Percentiles rank a stretch among this genome's conserved stretches.
Evolutionary conservation across 2,888 invertebrate genomes (phyloP).

Genomic region (Trachelus troglodyta): DNA sequence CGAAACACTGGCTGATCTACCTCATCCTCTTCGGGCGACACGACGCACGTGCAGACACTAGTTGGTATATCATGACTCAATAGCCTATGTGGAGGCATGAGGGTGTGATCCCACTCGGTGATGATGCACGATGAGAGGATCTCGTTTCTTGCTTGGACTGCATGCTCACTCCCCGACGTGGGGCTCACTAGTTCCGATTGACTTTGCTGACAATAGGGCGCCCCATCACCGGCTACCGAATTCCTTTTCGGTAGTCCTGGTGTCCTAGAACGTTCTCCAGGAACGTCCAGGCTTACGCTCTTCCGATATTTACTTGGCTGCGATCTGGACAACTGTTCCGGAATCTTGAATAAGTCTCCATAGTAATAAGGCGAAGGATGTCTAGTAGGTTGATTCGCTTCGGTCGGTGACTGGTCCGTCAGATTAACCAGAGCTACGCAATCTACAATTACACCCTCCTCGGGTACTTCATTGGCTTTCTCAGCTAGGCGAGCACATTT

Average conservation of each 20-base stretch:
- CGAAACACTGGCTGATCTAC: slow-evolving; percentile 65
- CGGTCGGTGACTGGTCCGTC: slow-evolving; percentile 67
- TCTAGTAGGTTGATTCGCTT: slow-evolving; percentile 69
- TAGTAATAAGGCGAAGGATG: slow-evolving; percentile 88
- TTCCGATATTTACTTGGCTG: slow-evolving; percentile 71
- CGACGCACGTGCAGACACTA: slow-evolving; percentile 79
- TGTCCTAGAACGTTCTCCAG: slow-evolving; percentile 74
- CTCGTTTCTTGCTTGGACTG: slow-evolving; percentile 43
- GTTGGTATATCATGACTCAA: slow-evolving; percentile 69
- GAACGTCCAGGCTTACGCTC: slow-evolving; percentile 79
- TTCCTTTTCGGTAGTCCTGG: slow-evolving; percentile 74
- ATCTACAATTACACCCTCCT: slow-evolving; percentile 43
- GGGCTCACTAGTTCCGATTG: slow-evolving; percentile 51
- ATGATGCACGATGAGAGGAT: slow-evolving; percentile 63
- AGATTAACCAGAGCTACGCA: slow-evolving; percentile 57
- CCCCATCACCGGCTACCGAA: slow-evolving; percentile 78
- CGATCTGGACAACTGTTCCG: slow-evolving; percentile 53
- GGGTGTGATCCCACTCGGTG: slow-evolving; percentile 67
- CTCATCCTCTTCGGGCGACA: slow-evolving; percentile 73
- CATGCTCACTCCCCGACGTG: slow-evolving; percentile 56
- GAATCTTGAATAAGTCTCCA: slow-evolving; percentile 77
- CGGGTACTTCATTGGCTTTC: neutral
- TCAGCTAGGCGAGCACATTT: slow-evolving; percentile 16
- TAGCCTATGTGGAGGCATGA: slow-evolving; percentile 81
- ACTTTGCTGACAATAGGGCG: slow-evolving; percentile 59